phyloP scores from a whole-genome alignment of 2,888 invertebrate genomes.

The Labia minor region DNA sequence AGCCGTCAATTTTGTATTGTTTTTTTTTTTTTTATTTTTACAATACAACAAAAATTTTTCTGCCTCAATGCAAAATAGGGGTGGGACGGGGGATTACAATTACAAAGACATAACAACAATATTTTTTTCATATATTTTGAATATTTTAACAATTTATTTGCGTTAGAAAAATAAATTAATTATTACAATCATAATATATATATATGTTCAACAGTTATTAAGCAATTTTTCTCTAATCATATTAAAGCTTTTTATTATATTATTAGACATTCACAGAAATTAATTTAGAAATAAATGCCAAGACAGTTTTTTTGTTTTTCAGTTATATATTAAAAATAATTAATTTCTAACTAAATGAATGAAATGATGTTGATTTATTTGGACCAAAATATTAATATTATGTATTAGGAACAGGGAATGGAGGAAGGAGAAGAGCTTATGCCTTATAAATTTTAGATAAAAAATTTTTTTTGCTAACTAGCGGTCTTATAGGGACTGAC shows the following conservation, averaged over 20 bases:
- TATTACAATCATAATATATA: neutral
- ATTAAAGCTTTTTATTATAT: too few species aligned
- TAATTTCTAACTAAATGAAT: neutral
- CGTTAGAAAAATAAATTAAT: slow-evolving; percentile 4
- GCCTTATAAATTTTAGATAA: neutral
- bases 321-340: neutral
- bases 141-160: slow-evolving; percentile 1
- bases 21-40: neutral
- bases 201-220: neutral
- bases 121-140: neutral
- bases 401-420: neutral
- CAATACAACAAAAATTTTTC: neutral
- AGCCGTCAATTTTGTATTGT: too few species aligned
- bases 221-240: too few species aligned
- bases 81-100: too few species aligned
- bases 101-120: neutral
- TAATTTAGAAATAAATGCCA: slow-evolving; percentile 13
- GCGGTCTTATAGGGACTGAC: too few species aligned
- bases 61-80: too few species aligned
- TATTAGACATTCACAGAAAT: too few species aligned
- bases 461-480: too few species aligned
- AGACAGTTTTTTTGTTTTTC: neutral
- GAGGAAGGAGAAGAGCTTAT: neutral
- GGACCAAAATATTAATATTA: neutral
- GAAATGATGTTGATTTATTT: neutral